phyloP scores from a whole-genome alignment of 2,797 vertebrate species.

The Eulemur coronatus region DNA sequence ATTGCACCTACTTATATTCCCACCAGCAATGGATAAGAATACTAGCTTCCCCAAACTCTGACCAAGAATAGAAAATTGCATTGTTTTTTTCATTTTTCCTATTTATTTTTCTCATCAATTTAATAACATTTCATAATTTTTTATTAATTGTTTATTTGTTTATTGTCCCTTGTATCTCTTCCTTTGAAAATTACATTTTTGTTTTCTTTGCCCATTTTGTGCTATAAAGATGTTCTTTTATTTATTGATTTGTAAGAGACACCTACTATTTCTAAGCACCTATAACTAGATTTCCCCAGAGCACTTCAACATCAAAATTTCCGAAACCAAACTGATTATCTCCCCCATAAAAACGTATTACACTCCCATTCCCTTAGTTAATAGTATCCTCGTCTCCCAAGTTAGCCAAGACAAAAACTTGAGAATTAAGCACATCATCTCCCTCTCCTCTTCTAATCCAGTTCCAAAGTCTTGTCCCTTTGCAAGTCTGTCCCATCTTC shows the following conservation, averaged over 20 bases:
- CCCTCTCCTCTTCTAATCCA: not conserved
- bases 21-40: not conserved
- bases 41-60: not conserved
- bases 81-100: not conserved
- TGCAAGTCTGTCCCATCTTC: not conserved
- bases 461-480: not conserved
- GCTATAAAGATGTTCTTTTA: slow-evolving; percentile 1
- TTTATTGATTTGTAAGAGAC: slow-evolving; percentile 25
- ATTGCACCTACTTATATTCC: not conserved
- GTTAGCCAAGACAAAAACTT: not conserved
- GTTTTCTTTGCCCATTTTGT: slow-evolving; percentile 6
- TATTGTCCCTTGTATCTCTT: slow-evolving; percentile 9
- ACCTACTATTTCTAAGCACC: not conserved
- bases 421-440: not conserved
- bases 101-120: slow-evolving; percentile 2
- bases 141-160: not conserved
- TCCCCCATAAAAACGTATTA: not conserved
- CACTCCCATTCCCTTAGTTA: not conserved
- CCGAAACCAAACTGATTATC: not conserved
- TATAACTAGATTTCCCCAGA: slow-evolving; percentile 22
- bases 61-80: not conserved
- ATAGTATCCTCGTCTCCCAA: not conserved
- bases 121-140: not conserved
- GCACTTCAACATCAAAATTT: slow-evolving; percentile 20
- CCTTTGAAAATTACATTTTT: not conserved